Conservation (phyloP, 2,888 invertebrate genomes). For the Drosophila longiperda region DNA sequence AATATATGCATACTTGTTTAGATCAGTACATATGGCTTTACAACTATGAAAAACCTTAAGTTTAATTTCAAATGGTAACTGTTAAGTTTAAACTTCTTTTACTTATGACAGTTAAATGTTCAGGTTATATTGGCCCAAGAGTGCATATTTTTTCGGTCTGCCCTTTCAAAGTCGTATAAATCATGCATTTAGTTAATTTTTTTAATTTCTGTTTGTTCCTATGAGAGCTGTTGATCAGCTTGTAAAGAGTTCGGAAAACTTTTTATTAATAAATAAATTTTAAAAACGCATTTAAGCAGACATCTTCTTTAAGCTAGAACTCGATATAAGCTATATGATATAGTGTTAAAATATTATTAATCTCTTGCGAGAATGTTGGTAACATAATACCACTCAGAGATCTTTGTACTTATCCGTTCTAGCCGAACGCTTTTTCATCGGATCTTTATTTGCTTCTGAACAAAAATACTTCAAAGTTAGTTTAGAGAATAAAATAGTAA, state of each 20-base stretch:
- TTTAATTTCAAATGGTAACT: background rate
- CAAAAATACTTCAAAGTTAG: conserved; percentile 2
- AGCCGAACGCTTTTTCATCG: background rate
- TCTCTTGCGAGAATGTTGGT: background rate
- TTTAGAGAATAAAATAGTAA: background rate
- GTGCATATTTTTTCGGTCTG: background rate
- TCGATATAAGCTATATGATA: background rate
- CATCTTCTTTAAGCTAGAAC: background rate
- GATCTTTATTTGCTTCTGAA: background rate
- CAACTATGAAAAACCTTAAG: background rate
- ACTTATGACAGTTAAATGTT: background rate
- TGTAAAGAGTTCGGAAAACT: background rate
- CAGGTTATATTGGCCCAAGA: background rate
- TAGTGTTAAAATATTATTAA: background rate
- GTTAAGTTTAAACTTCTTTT: background rate
- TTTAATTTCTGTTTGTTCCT: background rate
- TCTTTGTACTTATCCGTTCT: background rate
- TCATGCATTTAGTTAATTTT: background rate
- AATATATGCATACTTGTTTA: background rate
- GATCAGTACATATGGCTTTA: background rate
- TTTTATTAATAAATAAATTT: background rate
- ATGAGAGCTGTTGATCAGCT: background rate
- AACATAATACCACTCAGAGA: background rate
- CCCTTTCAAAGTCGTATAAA: background rate
- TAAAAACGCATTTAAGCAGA: background rate